Percentiles rank a stretch among this genome's conserved stretches.
phyloP scores from a whole-genome alignment of 2,888 invertebrate species.

The Pycnomerus fuliginosus region DNA sequence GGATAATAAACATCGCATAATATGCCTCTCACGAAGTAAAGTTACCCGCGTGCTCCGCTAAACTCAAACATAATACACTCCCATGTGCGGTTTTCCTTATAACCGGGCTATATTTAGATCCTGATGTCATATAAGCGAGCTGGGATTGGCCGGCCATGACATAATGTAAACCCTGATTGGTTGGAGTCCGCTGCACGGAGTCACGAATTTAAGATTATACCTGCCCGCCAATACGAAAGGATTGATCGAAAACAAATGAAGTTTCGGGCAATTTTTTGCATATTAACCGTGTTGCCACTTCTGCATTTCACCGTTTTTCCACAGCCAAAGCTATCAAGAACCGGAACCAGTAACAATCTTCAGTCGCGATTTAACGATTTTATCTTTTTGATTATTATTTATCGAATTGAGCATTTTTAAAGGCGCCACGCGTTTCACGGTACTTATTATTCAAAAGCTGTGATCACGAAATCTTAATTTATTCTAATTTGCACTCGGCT shows the following conservation, averaged over 20 bases:
- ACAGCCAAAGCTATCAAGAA: no score
- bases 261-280: not conserved
- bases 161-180: conserved; percentile 42
- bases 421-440: not conserved
- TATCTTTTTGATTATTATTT: no score
- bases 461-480: not conserved
- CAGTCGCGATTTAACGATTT: no score
- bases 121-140: conserved; percentile 43
- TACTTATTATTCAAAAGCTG: not conserved
- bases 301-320: no score
- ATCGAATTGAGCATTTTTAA: no score
- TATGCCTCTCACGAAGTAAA: conserved; percentile 38
- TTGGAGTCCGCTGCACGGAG: conserved; percentile 33
- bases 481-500: not conserved
- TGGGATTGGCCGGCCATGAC: conserved; percentile 43
- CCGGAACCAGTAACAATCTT: no score
- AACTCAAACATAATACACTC: conserved; percentile 50
- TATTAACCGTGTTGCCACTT: no score
- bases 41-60: conserved; percentile 46
- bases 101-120: conserved; percentile 48
- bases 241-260: conserved; percentile 38
- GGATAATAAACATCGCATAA: conserved; percentile 49
- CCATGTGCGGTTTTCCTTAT: conserved; percentile 46
- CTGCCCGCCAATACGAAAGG: conserved; percentile 41
- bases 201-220: conserved; percentile 40